These are phyloP conservation scores for Cassiopea andromeda DNA, from an alignment of 30 jellyfish, hydroid and myxozoan genomes.

Conservation along the genomic window DNA sequence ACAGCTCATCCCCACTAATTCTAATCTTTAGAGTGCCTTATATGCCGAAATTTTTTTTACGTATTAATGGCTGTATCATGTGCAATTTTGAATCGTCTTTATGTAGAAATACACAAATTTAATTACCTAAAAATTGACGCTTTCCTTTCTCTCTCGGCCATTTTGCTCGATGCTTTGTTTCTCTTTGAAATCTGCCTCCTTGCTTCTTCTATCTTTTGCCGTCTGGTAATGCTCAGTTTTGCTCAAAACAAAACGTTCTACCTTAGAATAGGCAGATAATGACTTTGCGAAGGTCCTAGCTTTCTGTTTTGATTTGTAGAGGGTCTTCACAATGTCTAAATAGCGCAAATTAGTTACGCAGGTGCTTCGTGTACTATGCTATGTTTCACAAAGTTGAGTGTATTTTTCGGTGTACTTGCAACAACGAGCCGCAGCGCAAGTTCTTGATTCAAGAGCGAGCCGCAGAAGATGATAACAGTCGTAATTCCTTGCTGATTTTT, in stretches of 20 bases:
- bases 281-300: neutral
- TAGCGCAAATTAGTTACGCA: neutral
- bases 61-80: no score
- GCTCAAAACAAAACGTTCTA: neutral
- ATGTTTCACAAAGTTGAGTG: neutral
- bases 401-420: neutral
- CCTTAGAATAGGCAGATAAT: neutral
- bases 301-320: neutral
- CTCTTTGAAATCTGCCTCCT: neutral
- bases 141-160: slow-evolving; percentile 40
- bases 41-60: no score
- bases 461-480: no score
- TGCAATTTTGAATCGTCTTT: neutral
- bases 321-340: neutral
- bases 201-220: neutral
- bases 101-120: neutral
- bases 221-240: neutral
- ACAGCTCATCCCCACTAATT: no score
- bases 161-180: neutral
- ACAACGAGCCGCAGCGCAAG: neutral
- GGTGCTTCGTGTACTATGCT: neutral
- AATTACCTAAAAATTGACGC: slow-evolving; percentile 20
- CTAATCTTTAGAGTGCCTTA: no score
- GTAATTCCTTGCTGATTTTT: no score
- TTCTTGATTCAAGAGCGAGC: no score